A percentile compares a stretch with the other conserved stretches of the same genome.
These are phyloP conservation scores for Horisme vitalbata DNA, from an alignment of 2,888 invertebrate species.

Conservation along the genomic window DNA sequence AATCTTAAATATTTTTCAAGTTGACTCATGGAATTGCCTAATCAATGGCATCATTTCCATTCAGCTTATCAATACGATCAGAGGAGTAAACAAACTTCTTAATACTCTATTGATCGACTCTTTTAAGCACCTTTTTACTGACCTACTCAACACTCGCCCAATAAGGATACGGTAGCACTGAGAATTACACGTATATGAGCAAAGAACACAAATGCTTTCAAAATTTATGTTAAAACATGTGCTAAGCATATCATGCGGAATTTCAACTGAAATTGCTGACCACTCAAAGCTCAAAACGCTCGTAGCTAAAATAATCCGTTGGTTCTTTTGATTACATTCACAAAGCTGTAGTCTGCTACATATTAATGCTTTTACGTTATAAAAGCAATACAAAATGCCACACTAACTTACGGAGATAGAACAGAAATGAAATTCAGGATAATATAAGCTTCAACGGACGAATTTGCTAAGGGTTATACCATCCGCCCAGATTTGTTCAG, in stretches of 20 bases:
- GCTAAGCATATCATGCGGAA: conserved; percentile 6
- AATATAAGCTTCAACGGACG: conserved; percentile 15
- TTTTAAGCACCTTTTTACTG: too few relatives aligned
- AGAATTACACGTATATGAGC: too few relatives aligned
- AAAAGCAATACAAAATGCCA: conserved; percentile 20
- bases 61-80: too few relatives aligned
- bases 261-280: conserved; percentile 14
- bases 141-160: too few relatives aligned
- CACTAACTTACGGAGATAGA: conserved; percentile 20
- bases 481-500: too few relatives aligned
- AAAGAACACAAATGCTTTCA: conserved; percentile 1
- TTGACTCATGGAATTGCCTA: too few relatives aligned
- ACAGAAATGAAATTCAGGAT: conserved; percentile 13
- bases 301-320: conserved; percentile 7
- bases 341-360: conserved; percentile 14
- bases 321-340: conserved; percentile 15
- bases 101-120: too few relatives aligned
- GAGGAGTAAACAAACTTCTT: too few relatives aligned
- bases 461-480: not conserved
- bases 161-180: too few relatives aligned
- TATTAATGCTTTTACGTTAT: conserved; percentile 20
- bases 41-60: too few relatives aligned
- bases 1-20: too few relatives aligned
- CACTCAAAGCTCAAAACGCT: conserved; percentile 13
- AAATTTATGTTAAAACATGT: conserved; percentile 7